phyloP scores from a whole-genome alignment of 2,113 vertebrate species.

The Lathamus discolor region DNA sequence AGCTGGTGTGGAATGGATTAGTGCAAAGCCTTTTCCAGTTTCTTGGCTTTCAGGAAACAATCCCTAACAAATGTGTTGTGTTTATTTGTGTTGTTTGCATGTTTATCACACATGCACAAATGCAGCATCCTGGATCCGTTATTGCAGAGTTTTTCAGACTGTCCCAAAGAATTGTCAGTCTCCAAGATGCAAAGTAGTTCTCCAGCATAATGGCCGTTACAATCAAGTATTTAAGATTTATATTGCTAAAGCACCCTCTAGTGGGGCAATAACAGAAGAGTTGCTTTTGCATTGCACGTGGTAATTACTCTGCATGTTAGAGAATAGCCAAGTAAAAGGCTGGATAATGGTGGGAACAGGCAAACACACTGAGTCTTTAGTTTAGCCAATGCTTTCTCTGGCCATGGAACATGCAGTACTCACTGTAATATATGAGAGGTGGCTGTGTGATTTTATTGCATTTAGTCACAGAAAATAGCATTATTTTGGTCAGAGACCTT shows the following conservation, averaged over 20 bases:
- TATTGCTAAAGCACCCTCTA: constrained; percentile 81
- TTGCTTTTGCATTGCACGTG: neutral
- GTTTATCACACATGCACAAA: neutral
- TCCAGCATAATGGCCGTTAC: neutral
- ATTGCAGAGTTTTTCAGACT: neutral
- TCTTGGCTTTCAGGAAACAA: neutral
- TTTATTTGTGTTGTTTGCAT: neutral
- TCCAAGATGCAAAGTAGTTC: neutral
- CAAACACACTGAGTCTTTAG: neutral
- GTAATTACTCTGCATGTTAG: neutral
- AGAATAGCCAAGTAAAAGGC: neutral
- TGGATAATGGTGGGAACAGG: neutral
- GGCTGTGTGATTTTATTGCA: neutral
- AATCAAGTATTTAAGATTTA: constrained; percentile 61
- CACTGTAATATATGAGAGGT: neutral
- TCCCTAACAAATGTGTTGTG: neutral
- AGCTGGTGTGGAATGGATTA: neutral
- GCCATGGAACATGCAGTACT: neutral
- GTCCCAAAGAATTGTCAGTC: neutral
- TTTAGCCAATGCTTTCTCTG: neutral
- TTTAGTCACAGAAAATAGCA: neutral
- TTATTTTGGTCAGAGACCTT: neutral
- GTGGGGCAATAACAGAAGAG: constrained; percentile 68
- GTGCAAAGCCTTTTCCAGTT: neutral
- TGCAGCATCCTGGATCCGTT: neutral